Evolutionary conservation across 92 coral and sea anemone genomes (phyloP).

Genomic region (Bergia puertoricense): DNA sequence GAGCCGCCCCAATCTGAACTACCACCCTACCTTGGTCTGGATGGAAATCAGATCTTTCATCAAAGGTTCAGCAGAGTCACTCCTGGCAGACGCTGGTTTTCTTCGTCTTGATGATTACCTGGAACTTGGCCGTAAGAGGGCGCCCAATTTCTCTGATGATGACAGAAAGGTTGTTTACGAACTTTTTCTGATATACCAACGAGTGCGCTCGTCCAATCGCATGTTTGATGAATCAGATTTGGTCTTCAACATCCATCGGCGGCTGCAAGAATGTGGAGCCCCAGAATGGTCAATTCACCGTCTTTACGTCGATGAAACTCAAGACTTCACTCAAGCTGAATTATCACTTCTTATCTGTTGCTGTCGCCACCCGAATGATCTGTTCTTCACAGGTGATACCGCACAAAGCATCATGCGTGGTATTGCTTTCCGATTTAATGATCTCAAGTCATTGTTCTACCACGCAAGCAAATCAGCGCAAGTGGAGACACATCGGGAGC

Average conservation of each 20-base stretch:
- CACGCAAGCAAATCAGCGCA: slow-evolving; percentile 62
- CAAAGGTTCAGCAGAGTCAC: slow-evolving; percentile 93
- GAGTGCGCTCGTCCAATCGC: slow-evolving; percentile 51
- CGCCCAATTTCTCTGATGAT: slow-evolving; percentile 85
- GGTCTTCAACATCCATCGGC: slow-evolving; percentile 74
- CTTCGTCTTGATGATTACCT: slow-evolving; percentile 77
- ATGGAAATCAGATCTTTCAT: slow-evolving; percentile 95
- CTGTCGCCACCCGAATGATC: slow-evolving; percentile 84
- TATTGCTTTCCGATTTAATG: slow-evolving; percentile 8
- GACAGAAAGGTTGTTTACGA: slow-evolving; percentile 68
- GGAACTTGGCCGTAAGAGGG: slow-evolving; percentile 21
- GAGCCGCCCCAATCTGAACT: slow-evolving; percentile 60
- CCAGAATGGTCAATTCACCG: slow-evolving; percentile 12
- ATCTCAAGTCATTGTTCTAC: slow-evolving; percentile 84
- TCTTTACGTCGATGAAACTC: no score
- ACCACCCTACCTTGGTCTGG: slow-evolving; percentile 95
- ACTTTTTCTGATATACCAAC: slow-evolving; percentile 75
- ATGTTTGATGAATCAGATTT: slow-evolving; percentile 97
- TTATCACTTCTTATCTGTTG: slow-evolving; percentile 80
- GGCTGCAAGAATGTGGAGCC: slow-evolving; percentile 61
- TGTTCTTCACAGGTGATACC: no score
- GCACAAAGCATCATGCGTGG: no score
- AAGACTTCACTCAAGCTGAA: slow-evolving; percentile 87
- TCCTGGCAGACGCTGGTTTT: slow-evolving; percentile 61
- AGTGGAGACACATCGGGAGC: slow-evolving; percentile 32